Evolutionary conservation across 2,888 invertebrate genomes (phyloP), one percentile per base, ranked within the genome.

Genomic region (Vanessa cardui): DNA sequence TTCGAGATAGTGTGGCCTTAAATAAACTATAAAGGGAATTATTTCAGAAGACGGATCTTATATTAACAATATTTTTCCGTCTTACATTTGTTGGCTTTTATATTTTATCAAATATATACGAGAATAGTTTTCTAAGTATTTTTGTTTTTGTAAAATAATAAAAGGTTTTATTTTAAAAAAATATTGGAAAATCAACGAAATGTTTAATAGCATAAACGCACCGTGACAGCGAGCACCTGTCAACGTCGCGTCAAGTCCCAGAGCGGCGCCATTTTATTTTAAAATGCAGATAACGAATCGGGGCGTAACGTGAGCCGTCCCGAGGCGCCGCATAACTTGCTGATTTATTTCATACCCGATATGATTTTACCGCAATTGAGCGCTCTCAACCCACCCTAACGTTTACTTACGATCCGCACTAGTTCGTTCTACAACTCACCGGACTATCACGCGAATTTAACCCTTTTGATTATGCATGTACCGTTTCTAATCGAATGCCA

Each of bases 301-400:
- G 89, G 89, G 89, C 86, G 90, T 87, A 89, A 89, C 88, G 78
- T 80, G 86, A 89, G 83, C 85, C 83, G 81, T 83, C 84, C 86
- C 83, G 77, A 80, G 81, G 81, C 81, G 83, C 78, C 80, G 82
- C 80, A 79, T 79, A 83, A 83, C 85, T 77, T 83, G 83, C 86
- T 86, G 90, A 90, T 90, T 90, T 90, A 89, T 91, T 89, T 88
- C 84, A 87, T 86, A 84, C 82, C 83, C 86, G 90, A 90, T 90
- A 89, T 89, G 89, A 88, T 90, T 90, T 86, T 81, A 83, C 85
- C 86, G 83, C 88, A 87, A 87, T 87, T 82, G 85, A 87, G 85
- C 81, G 79, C 83, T 84, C 85, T 82, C 80, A 69, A 75, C 73
- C 74, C 78, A 73, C 73, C 74, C 73, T 64, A 70, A 60, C 72